These are phyloP conservation scores for Xiphorhynchus erythropygius DNA, from an alignment of 2,797 vertebrate genomes.

Conservation along the genomic window DNA sequence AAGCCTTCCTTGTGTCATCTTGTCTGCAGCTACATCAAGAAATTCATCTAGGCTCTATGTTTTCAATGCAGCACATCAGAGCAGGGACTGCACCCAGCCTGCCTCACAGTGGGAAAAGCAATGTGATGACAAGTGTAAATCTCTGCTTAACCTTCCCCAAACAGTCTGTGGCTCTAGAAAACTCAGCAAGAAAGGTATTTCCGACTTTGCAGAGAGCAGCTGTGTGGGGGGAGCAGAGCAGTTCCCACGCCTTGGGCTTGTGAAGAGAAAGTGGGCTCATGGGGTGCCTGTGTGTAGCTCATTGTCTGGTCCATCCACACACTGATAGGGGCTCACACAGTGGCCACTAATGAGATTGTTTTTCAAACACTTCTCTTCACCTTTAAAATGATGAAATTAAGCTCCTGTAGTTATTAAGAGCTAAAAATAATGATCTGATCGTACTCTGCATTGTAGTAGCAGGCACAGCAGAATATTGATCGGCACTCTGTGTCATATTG, in stretches of 20 bases:
- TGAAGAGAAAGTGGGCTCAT: rapidly evolving
- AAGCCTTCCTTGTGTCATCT: not conserved
- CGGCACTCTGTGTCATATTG: not conserved
- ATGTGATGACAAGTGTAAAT: rapidly evolving
- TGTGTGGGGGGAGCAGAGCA: not conserved
- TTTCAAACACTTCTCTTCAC: not conserved
- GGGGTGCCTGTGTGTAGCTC: rapidly evolving
- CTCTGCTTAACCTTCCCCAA: not conserved
- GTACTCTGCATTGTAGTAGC: not conserved
- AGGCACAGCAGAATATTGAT: conserved; percentile 10
- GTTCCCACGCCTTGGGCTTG: rapidly evolving
- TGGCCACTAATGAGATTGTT: not conserved
- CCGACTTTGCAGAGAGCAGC: not conserved
- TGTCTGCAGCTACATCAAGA: not conserved
- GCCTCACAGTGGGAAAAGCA: rapidly evolving
- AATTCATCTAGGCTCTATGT: not conserved
- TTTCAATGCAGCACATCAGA: rapidly evolving
- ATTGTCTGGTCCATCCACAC: not conserved
- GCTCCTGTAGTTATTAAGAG: not conserved
- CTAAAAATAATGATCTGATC: conserved; percentile 44
- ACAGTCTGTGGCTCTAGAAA: not conserved
- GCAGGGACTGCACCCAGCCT: not conserved
- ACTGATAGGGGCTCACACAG: rapidly evolving
- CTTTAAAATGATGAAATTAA: conserved; percentile 45
- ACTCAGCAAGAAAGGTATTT: not conserved